Base-by-base conservation (phyloP, 2,113 vertebrate species). In the Neomonachus schauinslandi region DNA sequence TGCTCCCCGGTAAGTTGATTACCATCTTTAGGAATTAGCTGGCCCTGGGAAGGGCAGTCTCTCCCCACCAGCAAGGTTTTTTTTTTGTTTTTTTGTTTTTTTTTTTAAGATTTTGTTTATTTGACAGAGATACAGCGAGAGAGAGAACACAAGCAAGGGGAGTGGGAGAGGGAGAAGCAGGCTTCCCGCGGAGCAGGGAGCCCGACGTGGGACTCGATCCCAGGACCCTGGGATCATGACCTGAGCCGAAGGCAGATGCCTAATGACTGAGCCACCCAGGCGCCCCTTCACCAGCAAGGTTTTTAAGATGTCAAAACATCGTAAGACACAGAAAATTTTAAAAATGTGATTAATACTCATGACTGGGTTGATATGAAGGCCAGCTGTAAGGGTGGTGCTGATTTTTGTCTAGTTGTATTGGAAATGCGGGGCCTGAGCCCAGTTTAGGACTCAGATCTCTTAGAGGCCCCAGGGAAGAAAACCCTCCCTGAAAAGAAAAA, bases 251-350 rank as follows among this genome's bases (percentile, higher is more conserved):
- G 39, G 39, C 39, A 39, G 39, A 39, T 3, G 39, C 39, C 39
- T 39, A 39, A 39, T 39, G 39, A 39, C 39, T 39, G 39, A 39
- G 39, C 39, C 39, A 39, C 39, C 39, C 39, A 39, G 39, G 39
- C 39, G 3, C 39, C 39, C 39, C 39, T 39, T 39, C 8, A 18
- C 57, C 57, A 82, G n/a, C 42, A 89, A 81, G 77, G 71, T 83
- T 94, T 94, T 95, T 63, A 91, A 65, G 26, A 89, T 89, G 33
- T 67, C 71, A 86, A 36, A 91, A 71, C 69, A n/a, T 39, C 33
- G 42, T 74, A 85, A 19, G 24, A 46, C 92, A 53, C 7, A 65
- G 31, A 55, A 65, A 12, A 5, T 3, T 5, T 22, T 31, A 10
- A 33, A 71, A 88, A 39, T 1, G 49, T 87, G 39, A 71, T 79